Evolutionary conservation across 2,113 vertebrate species (phyloP), one percentile per base, ranked within the genome.

Genomic region (Epinephelus lanceolatus): DNA sequence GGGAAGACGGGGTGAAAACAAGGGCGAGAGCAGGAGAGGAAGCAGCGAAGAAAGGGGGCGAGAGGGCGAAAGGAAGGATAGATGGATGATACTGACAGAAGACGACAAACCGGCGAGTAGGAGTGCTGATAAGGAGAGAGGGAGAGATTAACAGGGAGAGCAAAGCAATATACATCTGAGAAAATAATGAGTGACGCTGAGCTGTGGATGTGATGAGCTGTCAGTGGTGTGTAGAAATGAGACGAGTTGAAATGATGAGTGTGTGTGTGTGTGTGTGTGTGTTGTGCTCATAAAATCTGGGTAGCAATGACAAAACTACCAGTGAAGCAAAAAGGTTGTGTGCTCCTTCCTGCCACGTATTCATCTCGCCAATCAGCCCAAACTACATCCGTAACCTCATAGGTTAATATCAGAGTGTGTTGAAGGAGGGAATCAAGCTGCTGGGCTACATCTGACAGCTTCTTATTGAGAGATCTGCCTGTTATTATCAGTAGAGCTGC

Each of bases 101-200:
- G 40, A 71, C 5, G 9, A 47, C 61, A 57, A 70, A 77, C 75
- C 6, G 40, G 57, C 17, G 7, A 60, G 76, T 12, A 72, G 68
- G 45, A 76, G 62, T 15, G 51, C 75, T 45, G 69, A 88, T 76
- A 37, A 87, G 66, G 51, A 68, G 45, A 66, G 57, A 9, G 72
- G 61, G 55, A 30, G 30, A 47, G 19, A 57, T 60, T 60, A 62
- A 47, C 21, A 69, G 71, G 15, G 56, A 71, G 78, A 49, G 73
- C 6, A 30, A 59, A 71, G 51, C 63, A 80, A 76, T 81, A 85
- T 66, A 79, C 60, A 63, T 86, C 55, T 74, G 73, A 76, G 87
- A 59, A 88, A 83, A 78, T 86, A 91, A 89, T 61, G 57, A 88
- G 79, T 76, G 83, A 88, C 78, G 78, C 63, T 18, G 63, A 76